These are phyloP conservation scores for Toxotes lorentzi DNA, from an alignment of 2,797 vertebrate species.

Conservation along the genomic window DNA sequence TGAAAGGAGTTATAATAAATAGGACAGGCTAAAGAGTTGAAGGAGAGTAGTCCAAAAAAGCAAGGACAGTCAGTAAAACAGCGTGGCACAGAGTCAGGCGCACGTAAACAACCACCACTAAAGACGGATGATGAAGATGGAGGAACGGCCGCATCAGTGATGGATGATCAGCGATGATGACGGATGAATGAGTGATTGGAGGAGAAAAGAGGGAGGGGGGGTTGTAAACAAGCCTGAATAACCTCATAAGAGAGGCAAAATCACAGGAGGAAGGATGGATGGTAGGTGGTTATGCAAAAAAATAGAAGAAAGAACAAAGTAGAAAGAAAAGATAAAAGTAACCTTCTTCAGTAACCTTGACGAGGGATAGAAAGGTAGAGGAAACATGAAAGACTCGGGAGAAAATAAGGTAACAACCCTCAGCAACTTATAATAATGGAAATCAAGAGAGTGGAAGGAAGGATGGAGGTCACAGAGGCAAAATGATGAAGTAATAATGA, in stretches of 20 bases:
- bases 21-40: conserved; percentile 59
- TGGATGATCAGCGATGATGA: conserved; percentile 71
- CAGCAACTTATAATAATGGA: conserved; percentile 15
- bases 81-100: conserved; percentile 51
- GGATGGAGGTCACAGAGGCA: background rate
- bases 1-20: conserved; percentile 54
- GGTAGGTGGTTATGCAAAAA: conserved; percentile 45
- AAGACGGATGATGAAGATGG: conserved; percentile 72
- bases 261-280: conserved; percentile 51
- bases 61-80: conserved; percentile 68
- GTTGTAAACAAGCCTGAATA: conserved; percentile 72
- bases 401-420: conserved; percentile 2
- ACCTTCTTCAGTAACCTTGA: conserved; percentile 57
- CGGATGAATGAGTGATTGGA: conserved; percentile 68
- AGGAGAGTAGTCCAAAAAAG: conserved; percentile 54
- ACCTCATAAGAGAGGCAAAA: conserved; percentile 63
- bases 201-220: conserved; percentile 51
- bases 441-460: conserved; percentile 20
- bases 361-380: conserved; percentile 16
- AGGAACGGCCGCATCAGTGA: conserved; percentile 60
- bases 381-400: conserved; percentile 17
- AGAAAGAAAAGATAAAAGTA: conserved; percentile 56
- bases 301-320: conserved; percentile 64
- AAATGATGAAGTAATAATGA: conserved; percentile 10
- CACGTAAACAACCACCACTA: conserved; percentile 55